Evolutionary conservation across 2,888 invertebrate species (phyloP), one percentile per base, ranked within the genome.

Genomic region (Nymphalis polychloros): DNA sequence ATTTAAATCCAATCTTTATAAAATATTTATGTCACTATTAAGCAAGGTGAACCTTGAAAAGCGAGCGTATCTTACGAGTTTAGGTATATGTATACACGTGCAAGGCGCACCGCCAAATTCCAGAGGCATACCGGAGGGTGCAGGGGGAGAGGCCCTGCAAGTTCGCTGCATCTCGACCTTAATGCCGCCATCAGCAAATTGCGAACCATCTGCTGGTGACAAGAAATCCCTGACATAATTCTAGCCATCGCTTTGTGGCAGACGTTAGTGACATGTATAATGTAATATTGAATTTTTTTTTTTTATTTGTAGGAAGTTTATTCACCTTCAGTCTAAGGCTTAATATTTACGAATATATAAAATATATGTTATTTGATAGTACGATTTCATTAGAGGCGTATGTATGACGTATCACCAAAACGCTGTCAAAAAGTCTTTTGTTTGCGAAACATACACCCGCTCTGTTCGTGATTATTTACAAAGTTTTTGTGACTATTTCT

Each of bases 101-200:
- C 85, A 88, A 86, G 87, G 85, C 86, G 84, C 83, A 85, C 89
- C 89, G 87, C 87, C 88, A 85, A 90, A 91, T 90, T 90, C 89
- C 86, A 77, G 84, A 79, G 89, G 87, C 83, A 79, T 81, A 81
- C 89, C 89, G 83, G 87, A 84, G 82, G 84, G 83, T 77, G 74
- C 59, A 63, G 64, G 68, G 74, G 77, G 75, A 73, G 72, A 73
- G 72, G 41, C 73, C 74, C 75, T 76, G 78, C 81, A 82, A 83
- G 81, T 83, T 83, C 84, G 81, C 82, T 89, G 89, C 88, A 88
- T 87, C 80, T 72, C 88, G 87, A 87, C 90, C 90, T 86, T 89
- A 90, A 90, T 88, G 84, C 83, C 79, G 83, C 90, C 90, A 92
- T 90, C 92, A 91, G 89, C 91, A 91, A 89, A 92, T 92, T 90